Evolutionary conservation across 2,113 vertebrate genomes (phyloP).

Genomic region (Bos taurus): ARS-UCD2.0 NC_037329.1:134860501-134861000

Average conservation of each 20-base stretch:
- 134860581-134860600: accelerated
- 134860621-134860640: background rate
- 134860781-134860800: background rate
- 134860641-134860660: background rate
- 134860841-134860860: background rate
- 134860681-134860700: background rate
- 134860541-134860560: accelerated
- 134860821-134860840: background rate
- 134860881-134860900: background rate
- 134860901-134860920: background rate
- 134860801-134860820: background rate
- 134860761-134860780: background rate
- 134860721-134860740: background rate
- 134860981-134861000: background rate
- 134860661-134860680: background rate
- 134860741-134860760: background rate
- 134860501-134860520: background rate
- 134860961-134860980: background rate
- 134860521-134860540: background rate
- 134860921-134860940: background rate
- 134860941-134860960: background rate
- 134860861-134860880: background rate
- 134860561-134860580: accelerated
- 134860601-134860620: background rate
- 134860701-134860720: accelerated